A percentile compares a stretch with the other conserved stretches of the same genome.
phyloP scores from a whole-genome alignment of 2,888 invertebrate species.

The Diachrysia chrysitis region DNA sequence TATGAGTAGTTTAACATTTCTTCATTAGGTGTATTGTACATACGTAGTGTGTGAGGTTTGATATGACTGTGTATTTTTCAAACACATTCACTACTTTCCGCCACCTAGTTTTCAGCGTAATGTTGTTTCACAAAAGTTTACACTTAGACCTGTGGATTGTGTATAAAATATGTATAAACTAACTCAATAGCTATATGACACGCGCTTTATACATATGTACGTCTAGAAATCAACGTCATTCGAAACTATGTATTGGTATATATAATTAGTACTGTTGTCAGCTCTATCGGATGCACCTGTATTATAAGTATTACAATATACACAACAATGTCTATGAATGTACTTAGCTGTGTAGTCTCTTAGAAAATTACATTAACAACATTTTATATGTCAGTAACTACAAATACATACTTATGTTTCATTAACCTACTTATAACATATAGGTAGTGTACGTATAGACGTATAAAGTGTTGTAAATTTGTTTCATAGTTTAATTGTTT shows the following conservation, averaged over 20 bases:
- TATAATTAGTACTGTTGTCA: constrained; percentile 28
- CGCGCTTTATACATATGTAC: constrained; percentile 36
- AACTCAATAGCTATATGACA: constrained; percentile 49
- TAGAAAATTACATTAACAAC: constrained; percentile 48
- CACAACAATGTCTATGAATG: constrained; percentile 43
- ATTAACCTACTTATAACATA: constrained; percentile 2
- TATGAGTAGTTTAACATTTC: constrained; percentile 71
- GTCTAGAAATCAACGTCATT: constrained; percentile 31
- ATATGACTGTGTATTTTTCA: constrained; percentile 52
- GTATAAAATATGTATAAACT: constrained; percentile 48
- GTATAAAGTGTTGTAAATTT: constrained; percentile 39
- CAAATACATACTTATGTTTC: constrained; percentile 8
- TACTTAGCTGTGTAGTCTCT: constrained; percentile 50
- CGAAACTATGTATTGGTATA: constrained; percentile 32
- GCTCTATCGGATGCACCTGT: constrained; percentile 48
- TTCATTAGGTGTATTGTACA: constrained; percentile 67
- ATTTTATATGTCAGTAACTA: constrained; percentile 40
- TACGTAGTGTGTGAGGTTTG: constrained; percentile 66
- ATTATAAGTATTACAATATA: constrained; percentile 22
- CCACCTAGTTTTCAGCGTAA: constrained; percentile 58
- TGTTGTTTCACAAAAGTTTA: constrained; percentile 60
- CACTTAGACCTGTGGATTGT: constrained; percentile 58
- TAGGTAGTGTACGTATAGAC: background rate
- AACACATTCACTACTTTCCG: constrained; percentile 61
- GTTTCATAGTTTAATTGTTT: constrained; percentile 29